A percentile compares a stretch with the other conserved stretches of the same genome.
Conservation (phyloP, 2,888 invertebrate genomes). For the Hemicrepidius hirtus region DNA sequence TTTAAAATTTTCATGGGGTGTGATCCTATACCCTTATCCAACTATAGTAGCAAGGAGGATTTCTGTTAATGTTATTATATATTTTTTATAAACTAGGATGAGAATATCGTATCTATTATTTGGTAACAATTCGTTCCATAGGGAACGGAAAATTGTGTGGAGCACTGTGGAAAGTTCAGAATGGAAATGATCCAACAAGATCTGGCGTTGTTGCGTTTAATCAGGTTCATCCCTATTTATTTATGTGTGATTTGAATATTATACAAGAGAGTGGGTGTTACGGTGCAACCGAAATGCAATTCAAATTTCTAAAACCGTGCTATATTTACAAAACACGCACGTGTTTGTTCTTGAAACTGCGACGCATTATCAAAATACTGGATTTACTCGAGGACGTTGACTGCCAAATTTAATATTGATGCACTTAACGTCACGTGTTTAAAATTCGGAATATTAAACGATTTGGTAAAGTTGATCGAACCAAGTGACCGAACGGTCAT, state of each 20-base stretch:
- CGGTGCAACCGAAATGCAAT: not conserved
- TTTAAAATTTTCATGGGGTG: no score
- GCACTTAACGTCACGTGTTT: slow-evolving; percentile 51
- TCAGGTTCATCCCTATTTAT: no score
- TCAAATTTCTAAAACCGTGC: not conserved
- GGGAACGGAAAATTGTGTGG: no score
- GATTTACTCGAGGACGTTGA: slow-evolving; percentile 54
- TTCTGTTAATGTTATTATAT: no score
- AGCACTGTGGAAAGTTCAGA: no score
- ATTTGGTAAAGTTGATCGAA: slow-evolving; percentile 46
- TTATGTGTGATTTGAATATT: not conserved
- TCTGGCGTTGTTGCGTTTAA: no score
- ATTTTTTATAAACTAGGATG: no score
- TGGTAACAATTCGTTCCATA: no score
- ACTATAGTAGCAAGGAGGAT: no score
- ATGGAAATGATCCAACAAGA: no score
- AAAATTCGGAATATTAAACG: slow-evolving; percentile 53
- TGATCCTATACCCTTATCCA: no score
- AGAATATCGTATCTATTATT: no score
- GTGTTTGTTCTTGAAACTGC: slow-evolving; percentile 29
- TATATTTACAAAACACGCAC: slow-evolving; percentile 23
- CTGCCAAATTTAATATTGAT: slow-evolving; percentile 60
- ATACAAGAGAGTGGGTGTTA: not conserved
- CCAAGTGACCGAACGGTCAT: slow-evolving; percentile 47
- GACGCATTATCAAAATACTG: slow-evolving; percentile 38